phyloP scores from a whole-genome alignment of 53 echinoderm and acorn worm genomes.

The Pentamera pediparva region DNA sequence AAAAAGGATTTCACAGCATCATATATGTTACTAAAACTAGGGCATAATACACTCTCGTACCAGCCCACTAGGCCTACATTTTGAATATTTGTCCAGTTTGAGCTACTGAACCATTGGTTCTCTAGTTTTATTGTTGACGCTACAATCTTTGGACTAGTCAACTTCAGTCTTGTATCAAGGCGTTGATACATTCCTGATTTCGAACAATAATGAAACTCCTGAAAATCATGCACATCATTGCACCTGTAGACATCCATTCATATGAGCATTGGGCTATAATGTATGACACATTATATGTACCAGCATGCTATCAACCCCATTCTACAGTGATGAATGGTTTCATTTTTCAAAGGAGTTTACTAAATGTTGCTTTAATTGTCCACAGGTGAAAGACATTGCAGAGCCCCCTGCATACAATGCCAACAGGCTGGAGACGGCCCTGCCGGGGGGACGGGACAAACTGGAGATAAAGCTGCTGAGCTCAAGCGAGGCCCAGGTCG shows the following conservation, averaged over 20 bases:
- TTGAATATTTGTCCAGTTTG: too few relatives aligned
- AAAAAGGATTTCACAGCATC: too few relatives aligned
- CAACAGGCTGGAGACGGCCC: not conserved
- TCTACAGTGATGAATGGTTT: not conserved
- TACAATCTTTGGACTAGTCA: too few relatives aligned
- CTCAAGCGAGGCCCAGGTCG: slow-evolving; percentile 17
- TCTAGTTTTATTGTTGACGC: too few relatives aligned
- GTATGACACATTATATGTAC: too few relatives aligned
- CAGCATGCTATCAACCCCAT: not conserved
- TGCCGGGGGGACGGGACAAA: not conserved
- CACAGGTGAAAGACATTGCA: slow-evolving; percentile 3
- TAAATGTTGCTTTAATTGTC: not conserved
- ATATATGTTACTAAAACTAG: too few relatives aligned
- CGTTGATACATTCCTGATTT: too few relatives aligned
- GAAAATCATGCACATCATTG: not conserved
- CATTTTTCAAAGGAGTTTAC: not conserved
- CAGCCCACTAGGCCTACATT: too few relatives aligned
- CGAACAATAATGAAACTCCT: not conserved
- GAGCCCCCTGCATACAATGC: not conserved
- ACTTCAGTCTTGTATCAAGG: too few relatives aligned
- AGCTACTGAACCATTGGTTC: too few relatives aligned
- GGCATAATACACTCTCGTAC: too few relatives aligned
- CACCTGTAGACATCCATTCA: not conserved
- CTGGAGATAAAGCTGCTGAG: slow-evolving; percentile 18
- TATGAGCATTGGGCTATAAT: too few relatives aligned